Evolutionary conservation across 2,113 vertebrate species (phyloP).

Genomic region (Erythrocebus patas): DNA sequence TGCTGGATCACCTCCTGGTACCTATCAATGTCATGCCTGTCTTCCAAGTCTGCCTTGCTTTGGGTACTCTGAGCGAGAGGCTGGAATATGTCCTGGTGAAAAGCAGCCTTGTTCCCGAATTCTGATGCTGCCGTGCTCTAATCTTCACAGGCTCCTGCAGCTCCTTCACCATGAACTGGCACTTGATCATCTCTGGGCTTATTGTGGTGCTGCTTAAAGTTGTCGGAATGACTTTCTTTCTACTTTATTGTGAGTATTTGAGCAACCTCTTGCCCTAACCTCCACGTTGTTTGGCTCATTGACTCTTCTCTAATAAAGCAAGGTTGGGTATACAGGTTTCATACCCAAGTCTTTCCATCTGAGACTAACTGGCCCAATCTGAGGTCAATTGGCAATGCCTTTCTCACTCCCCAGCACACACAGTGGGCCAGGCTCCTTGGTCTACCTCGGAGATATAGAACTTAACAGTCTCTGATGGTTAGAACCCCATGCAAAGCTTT

Average conservation of each 20-base stretch:
- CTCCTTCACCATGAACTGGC: slow-evolving; percentile 68
- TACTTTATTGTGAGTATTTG: slow-evolving; percentile 71
- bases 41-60: background rate
- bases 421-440: background rate
- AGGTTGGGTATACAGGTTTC: background rate
- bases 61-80: background rate
- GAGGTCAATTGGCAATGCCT: background rate
- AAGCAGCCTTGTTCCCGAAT: background rate
- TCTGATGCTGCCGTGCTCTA: background rate
- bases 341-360: background rate
- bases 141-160: background rate
- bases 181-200: slow-evolving; percentile 53
- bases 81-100: background rate
- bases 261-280: background rate
- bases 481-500: background rate
- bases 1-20: background rate
- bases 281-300: background rate
- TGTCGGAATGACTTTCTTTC: slow-evolving; percentile 61
- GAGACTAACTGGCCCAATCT: background rate
- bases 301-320: background rate
- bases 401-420: background rate
- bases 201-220: slow-evolving; percentile 52
- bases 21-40: background rate
- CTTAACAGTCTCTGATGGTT: background rate
- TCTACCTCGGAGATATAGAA: background rate